A percentile compares a stretch with the other conserved stretches of the same genome.
Evolutionary conservation across 2,797 vertebrate species (phyloP).

Genomic region (Lepus townsendii): DNA sequence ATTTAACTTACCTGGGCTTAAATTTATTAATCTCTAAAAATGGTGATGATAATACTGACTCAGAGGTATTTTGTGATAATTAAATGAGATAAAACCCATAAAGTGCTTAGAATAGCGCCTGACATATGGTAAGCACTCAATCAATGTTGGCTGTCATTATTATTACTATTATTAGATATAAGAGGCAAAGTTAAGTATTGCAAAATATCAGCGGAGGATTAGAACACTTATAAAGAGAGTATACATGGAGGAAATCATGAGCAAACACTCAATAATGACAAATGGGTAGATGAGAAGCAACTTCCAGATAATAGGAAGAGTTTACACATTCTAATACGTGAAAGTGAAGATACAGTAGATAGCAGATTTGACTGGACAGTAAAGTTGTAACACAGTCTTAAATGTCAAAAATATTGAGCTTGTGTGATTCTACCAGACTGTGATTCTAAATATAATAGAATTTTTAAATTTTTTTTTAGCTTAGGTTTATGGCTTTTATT

Average conservation of each 20-base stretch:
- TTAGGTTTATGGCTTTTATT: neutral
- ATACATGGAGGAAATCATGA: neutral
- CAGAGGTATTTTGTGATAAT: neutral
- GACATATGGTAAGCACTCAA: neutral
- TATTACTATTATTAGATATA: neutral
- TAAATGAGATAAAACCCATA: constrained; percentile 14
- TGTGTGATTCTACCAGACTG: neutral
- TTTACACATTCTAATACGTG: neutral
- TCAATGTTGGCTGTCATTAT: neutral
- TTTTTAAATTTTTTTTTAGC: neutral
- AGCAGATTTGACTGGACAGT: neutral
- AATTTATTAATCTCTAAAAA: neutral
- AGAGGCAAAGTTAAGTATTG: neutral
- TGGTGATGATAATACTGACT: neutral
- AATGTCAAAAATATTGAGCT: neutral
- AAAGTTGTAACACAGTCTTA: neutral
- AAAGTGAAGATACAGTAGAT: neutral
- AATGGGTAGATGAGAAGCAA: neutral
- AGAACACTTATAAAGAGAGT: neutral
- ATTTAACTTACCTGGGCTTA: neutral
- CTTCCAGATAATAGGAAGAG: neutral
- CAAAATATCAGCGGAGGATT: neutral
- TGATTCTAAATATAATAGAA: neutral
- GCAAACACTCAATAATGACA: neutral
- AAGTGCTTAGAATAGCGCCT: neutral